Base-by-base conservation (phyloP, 2,113 vertebrate species). In the Heteronetta atricapilla region DNA sequence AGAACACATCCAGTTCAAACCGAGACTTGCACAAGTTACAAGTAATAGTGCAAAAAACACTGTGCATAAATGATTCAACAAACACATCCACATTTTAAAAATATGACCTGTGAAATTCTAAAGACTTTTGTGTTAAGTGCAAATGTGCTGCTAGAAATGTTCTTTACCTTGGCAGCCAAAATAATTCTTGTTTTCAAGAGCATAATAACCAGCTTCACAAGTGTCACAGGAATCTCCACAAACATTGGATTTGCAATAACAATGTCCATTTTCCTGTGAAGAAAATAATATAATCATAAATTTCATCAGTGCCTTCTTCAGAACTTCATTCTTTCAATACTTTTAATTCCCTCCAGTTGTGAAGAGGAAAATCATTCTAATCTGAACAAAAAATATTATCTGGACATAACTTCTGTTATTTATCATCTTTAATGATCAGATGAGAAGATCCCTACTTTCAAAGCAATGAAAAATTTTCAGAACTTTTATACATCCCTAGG, bases 91-190 rank as follows among this genome's bases (percentile, higher is more conserved):
- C 31, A n/a, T 36, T 48, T 62, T 19, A n/a, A 58, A 80, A 86
- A 53, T 31, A 38, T 11, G 31, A 11, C 16, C 31, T 8, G 62
- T 7, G 21, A 12, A 86, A 83, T 70, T 62, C 63, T 62, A 42
- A 80, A 58, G 8, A 53, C 13, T 66, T 69, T 11, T n/a, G 19
- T 48, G 53, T 21, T 10, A 50, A 5, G 9, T 21, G 48, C 15
- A 73, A 34, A 34, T 31, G 10, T 58, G n/a, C 33, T 15, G 13
- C 58, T 53, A 42, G 31, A 62, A 15, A 33, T 48, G 28, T 25
- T 25, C 11, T 67, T 70, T 97, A 99, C 99, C 98, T 98, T 86
- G 98, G 96, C 99, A 99, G 33, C 99, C 99, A 93, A 99, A 99
- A 95, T 99, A 99, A 92, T 98, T 98, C 53, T 96, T 98, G 68